Percentiles rank a stretch among this genome's conserved stretches.
phyloP scores from a whole-genome alignment of 2,797 vertebrate genomes.

The Nyctibius grandis region DNA sequence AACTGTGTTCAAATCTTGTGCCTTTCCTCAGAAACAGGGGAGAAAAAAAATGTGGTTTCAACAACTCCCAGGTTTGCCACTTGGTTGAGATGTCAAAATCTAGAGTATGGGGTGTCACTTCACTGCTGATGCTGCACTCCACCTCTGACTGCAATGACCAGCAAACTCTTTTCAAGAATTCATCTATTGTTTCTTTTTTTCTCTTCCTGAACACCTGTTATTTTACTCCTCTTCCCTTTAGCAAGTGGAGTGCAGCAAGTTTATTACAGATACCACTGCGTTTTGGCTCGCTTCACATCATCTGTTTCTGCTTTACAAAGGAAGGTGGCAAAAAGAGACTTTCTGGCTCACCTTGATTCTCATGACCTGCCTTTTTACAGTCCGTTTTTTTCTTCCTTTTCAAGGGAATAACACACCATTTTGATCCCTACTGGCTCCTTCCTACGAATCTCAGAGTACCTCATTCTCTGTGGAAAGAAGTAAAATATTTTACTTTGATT shows the following conservation, averaged over 20 bases:
- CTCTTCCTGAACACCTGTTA: background rate
- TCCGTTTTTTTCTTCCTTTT: background rate
- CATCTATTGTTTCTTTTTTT: background rate
- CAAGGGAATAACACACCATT: background rate
- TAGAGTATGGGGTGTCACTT: background rate
- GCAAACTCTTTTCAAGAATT: background rate
- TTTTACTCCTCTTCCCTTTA: background rate
- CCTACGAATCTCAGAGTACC: background rate
- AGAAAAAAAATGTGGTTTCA: background rate
- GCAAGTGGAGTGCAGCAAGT: background rate
- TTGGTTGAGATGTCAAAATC: background rate
- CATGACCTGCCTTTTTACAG: background rate
- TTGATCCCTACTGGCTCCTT: background rate
- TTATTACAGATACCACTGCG: background rate
- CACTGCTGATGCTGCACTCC: background rate
- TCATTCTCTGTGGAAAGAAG: constrained; percentile 3
- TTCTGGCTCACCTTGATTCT: constrained; percentile 34
- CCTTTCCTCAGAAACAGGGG: background rate
- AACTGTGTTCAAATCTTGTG: background rate
- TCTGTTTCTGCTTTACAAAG: background rate
- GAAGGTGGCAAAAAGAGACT: background rate
- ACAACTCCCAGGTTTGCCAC: background rate
- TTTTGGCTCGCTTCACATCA: background rate
- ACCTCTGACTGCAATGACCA: background rate
- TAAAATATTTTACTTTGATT: background rate